These are phyloP conservation scores for Esox niger DNA, from an alignment of 2,113 vertebrate genomes.

Conservation along the genomic window DNA sequence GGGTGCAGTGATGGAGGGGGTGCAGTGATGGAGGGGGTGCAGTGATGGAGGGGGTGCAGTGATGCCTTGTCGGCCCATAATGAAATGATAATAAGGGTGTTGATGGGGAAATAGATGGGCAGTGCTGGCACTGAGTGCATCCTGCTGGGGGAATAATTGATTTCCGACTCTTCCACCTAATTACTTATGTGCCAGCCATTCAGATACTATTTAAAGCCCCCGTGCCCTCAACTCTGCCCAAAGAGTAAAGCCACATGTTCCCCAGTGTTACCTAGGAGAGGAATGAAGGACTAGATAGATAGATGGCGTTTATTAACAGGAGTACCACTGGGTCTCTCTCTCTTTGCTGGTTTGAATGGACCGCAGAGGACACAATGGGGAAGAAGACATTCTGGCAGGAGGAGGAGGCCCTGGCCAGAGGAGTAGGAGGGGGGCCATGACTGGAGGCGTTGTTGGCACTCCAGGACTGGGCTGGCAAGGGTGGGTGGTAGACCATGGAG, in stretches of 20 bases:
- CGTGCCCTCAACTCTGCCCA: background rate
- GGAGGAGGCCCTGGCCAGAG: too few species aligned
- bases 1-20: too few species aligned
- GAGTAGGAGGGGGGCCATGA: too few species aligned
- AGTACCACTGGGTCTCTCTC: slow-evolving; percentile 12
- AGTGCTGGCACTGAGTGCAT: slow-evolving; percentile 30
- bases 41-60: too few species aligned
- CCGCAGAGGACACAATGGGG: slow-evolving; percentile 6
- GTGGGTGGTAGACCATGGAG: slow-evolving; percentile 21
- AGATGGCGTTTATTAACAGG: background rate
- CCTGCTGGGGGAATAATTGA: slow-evolving; percentile 62
- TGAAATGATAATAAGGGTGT: slow-evolving; percentile 62
- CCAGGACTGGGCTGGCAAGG: too few species aligned
- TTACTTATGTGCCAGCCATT: slow-evolving; percentile 54
- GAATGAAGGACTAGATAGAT: background rate
- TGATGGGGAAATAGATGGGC: slow-evolving; percentile 52
- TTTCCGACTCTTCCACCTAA: slow-evolving; percentile 67
- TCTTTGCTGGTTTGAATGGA: background rate
- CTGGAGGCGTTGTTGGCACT: slow-evolving; percentile 9
- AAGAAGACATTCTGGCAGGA: background rate
- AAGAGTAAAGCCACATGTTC: background rate
- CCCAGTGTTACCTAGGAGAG: background rate
- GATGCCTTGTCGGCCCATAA: slow-evolving; percentile 43
- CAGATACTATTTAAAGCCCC: slow-evolving; percentile 38
- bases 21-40: too few species aligned